Base-by-base conservation (phyloP, 2,888 invertebrate species). In the Ophion slaviceki region DNA sequence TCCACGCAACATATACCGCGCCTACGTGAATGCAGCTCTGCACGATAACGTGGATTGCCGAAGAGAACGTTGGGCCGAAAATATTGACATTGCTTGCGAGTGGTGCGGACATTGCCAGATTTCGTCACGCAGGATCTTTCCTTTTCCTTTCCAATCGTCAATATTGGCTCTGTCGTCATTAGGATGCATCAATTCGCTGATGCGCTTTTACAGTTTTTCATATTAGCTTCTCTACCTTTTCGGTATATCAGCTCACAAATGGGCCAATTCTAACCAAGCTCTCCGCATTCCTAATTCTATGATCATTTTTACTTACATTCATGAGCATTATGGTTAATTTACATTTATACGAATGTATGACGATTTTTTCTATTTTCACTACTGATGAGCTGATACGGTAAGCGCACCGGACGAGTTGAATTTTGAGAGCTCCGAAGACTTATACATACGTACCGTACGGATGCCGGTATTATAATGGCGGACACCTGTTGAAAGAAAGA, bases 401-500 rank as follows among this genome's bases (percentile, higher is more conserved):
- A 8, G 8, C 40, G 8, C 40, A 40, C 40, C 40, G 40, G 40
- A 40, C 40, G 40, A 40, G 8, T 6, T 1, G 0, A 40, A 40
- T 40, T 40, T 40, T 0, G 1, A 6, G 40, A 7, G 40, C 40
- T 40, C 40, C 40, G 40, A 5, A 7, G 40, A 40, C 40, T 17
- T 53, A 53, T 53, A 17, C 17, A 5, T 53, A 53, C 14, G 14
- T 53, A 61, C 20, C n/a, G 36, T 68, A 68, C 40, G 61, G 11
- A 8, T 32, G 32, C 8, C 11, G 4, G 14, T 17, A 53, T 62
- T 71, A 71, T 71, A 64, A 64, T 20, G 32, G 64, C 20, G 53
- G 64, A 64, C 64, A 80, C 79, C 79, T 71, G 79, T 80, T 28
- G 28, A 64, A 64, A 14, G 62, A 62, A 80, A 64, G 53, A 80